Evolutionary conservation across 2,888 invertebrate species (phyloP), one percentile per base, ranked within the genome.

Genomic region (Leptothorax acervorum): DNA sequence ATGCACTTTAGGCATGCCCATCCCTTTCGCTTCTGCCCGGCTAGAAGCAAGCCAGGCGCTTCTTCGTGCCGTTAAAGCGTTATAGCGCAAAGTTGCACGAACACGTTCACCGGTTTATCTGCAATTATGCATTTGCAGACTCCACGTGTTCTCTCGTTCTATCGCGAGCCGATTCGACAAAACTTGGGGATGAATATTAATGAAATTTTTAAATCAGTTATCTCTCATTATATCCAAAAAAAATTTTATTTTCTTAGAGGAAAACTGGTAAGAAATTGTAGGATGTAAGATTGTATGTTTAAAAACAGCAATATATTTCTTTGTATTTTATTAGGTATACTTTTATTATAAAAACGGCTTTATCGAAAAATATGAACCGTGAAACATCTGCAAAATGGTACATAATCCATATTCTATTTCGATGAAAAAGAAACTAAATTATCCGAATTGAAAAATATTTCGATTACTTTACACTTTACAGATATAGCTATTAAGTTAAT

Each of bases 91-190:
- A 75, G 62, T 75, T 75, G 75, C 75, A 35, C 15, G 51, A 75
- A 75, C 63, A 75, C 62, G 75, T 75, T 4, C 63, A 23, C 1
- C 23, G 48, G 63, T 75, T 75, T 75, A 75, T 75, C 75, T 75
- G 48, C 75, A 63, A 75, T 75, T 75, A 75, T 75, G 75, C 75
- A 18, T 75, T 75, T 75, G 63, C 75, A 75, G 48, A 48, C 18
- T 35, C 31, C 48, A n/a, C 28, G 35, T 35, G 23, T 9, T 62
- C n/a, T 31, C 28, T 28, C 31, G 31, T 45, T 48, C 45, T 23
- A 9, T 51, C 15, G 0, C 18, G 45, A 28, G 5, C 18, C 48
- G 35, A 75, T 45, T n/a, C 62, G 53, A 70, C 53, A 23, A 31
- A 75, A 75, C 15, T 62, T 63, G 23, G 18, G 18, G 3, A 23